Evolutionary conservation across 2,113 vertebrate species (phyloP), one percentile per base, ranked within the genome.

Genomic region (Sinocyclocheilus rhinocerous): DNA sequence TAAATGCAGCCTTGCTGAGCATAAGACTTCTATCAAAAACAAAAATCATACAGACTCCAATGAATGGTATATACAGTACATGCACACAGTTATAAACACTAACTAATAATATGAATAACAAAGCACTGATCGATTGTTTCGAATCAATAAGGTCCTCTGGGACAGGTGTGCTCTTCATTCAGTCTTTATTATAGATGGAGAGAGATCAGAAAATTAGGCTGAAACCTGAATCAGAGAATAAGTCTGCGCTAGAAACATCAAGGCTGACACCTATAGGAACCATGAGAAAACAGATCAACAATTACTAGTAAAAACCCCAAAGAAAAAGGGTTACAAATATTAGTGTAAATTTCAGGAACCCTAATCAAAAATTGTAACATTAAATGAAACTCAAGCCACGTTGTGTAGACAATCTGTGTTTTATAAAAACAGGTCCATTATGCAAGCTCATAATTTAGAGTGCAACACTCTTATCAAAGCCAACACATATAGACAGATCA

Each of bases 111-210:
- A 6, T 59, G 6, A 79, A 61, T 26, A 45, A 8, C 39, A 18
- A 16, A 81, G n/a, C n/a, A 48, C 24, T 39, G 13, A 81, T 10
- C 8, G 59, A 42, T 78, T 29, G 26, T 59, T 61, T 26, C 16
- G 63, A 29, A 85, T 55, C 10, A 86, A 86, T 24, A 55, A 85
- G 63, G 39, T 18, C 45, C 13, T 76, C 7, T 42, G 69, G n/a
- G 20, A 73, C 52, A 65, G 59, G 36, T 16, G 13, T 81, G 36
- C 36, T 81, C 79, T 81, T 78, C 81, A 76, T 79, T 45, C 9
- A 83, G 26, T n/a, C 50, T 73, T 87, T 85, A 87, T 89, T 89
- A 84, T 61, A 89, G 83, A 87, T 33, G 76, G 33, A 85, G 42
- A 88, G 22, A 86, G 6, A 33, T 50, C n/a, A 20, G 39, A 67